These are phyloP conservation scores for Cranoglanis bouderius DNA, from an alignment of 2,113 vertebrate species.

Conservation along the genomic window DNA sequence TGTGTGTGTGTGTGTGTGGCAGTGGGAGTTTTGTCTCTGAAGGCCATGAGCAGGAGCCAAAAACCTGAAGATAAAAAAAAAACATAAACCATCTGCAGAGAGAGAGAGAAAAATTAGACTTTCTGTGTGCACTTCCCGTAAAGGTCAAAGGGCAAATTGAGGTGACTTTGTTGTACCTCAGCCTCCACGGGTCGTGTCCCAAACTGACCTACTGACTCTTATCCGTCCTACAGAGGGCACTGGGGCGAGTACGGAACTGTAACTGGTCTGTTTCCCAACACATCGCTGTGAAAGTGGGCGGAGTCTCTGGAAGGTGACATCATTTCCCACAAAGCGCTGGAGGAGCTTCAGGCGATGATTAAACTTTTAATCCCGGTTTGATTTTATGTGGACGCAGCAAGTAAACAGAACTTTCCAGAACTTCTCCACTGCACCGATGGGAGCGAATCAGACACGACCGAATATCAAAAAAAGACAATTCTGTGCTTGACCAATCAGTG, in stretches of 20 bases:
- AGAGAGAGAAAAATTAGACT: background rate
- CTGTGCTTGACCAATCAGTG: too few relatives aligned
- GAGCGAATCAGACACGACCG: too few relatives aligned
- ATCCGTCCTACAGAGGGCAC: background rate
- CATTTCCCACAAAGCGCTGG: background rate
- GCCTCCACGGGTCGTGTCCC: background rate
- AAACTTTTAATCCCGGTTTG: too few relatives aligned
- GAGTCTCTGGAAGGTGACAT: background rate
- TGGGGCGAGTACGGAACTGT: background rate
- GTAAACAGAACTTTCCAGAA: too few relatives aligned
- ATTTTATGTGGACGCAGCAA: too few relatives aligned
- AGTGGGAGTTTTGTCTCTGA: slow-evolving; percentile 27
- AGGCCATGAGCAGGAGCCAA: slow-evolving; percentile 21
- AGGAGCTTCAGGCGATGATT: too few relatives aligned
- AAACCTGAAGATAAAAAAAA: slow-evolving; percentile 21
- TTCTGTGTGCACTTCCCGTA: background rate
- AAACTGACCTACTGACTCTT: background rate
- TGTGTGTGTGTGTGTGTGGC: slow-evolving; percentile 16
- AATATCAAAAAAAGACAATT: too few relatives aligned
- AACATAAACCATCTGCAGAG: background rate
- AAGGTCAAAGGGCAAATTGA: slow-evolving; percentile 6
- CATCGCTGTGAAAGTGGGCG: background rate
- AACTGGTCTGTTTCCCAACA: background rate
- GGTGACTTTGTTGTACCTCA: background rate
- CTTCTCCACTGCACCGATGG: too few relatives aligned